Base-by-base conservation (phyloP, 2,888 invertebrate species). In the Polia nebulosa region DNA sequence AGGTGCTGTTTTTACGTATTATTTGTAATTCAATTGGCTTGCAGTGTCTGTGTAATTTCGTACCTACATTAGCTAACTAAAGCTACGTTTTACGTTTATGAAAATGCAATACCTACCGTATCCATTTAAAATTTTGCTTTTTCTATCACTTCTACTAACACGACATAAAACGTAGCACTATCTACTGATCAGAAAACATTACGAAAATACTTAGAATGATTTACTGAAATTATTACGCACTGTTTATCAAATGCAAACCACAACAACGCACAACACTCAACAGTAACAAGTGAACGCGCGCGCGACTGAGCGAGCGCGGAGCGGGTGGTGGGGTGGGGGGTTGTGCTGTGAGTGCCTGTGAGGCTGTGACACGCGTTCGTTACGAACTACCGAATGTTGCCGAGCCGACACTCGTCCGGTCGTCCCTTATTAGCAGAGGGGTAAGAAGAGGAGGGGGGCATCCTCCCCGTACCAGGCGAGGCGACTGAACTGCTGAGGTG, bases 91-190 rank as follows among this genome's bases (percentile, higher is more conserved):
- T 7, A 25, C 49, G 1, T 29, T 29, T 8, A 3, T 49, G 13
- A 47, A 65, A 25, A 25, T 67, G 1, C 22, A 41, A 41, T 51
- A 68, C 69, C 32, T 27, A 41, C 39, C 32, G 8, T 27, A 22
- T 56, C 45, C 20, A 47, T 53, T 41, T 53, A 5, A 13, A 22
- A 56, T 22, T 2, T 29, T 29, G 15, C n/a, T 8, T 32, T 47
- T 72, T 34, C 17, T 22, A 11, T 25, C 5, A 47, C 32, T 49
- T 27, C 6, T 34, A 34, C 7, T n/a, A 20, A 15, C n/a, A 69
- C n/a, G 20, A 17, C 13, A 25, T 2, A 32, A n/a, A 66, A 25
- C 5, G 4, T 8, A 29, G 15, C 22, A 25, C 13, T 17, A 9
- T 1, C 2, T 22, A 11, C 5, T 9, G 13, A 52, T 7, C 20